Base-by-base conservation (phyloP, 2,113 vertebrate species). In the Typhlomys cinereus region DNA sequence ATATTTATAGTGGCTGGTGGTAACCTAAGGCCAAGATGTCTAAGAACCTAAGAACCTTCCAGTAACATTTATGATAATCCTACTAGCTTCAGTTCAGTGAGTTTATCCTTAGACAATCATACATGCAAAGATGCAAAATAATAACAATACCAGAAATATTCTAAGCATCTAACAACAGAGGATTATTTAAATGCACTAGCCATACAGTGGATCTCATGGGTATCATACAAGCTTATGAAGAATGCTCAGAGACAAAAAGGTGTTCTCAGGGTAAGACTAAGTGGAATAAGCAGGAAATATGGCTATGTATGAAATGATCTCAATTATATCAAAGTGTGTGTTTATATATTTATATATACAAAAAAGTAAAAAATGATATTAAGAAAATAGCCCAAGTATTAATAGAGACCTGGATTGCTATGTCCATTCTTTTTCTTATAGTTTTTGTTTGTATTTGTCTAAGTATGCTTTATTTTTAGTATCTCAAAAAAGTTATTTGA, bases 401-500 rank as follows among this genome's bases (percentile, higher is more conserved):
- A 59, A 67, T 88, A 87, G 34, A 83, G 46, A 74, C 67, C 69
- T 78, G 64, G 59, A 59, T 74, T 90, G 34, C 66, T 54, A 39
- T 12, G 89, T 93, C 94, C 81, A 86, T 20, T 66, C 74, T 67
- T 80, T 82, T 81, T 92, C 91, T 93, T 73, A 67, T 82, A 39
- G 21, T 91, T 84, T 70, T 91, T 69, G 52, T 73, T 95, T 91
- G 39, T 0, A 52, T 89, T 86, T 91, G 75, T 87, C 71, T 88
- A 83, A 86, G 39, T 36, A 23, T 39, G 17, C 36, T 91, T 93
- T 74, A 76, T n/a, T 94, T 95, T 92, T 89, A 89, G 80, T 59
- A 70, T 84, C 81, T 89, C 84, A 84, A 89, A 89, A 87, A 82
- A 84, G 39, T 57, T 69, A 52, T 52, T 52, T 15, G 10, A 52